phyloP scores from a whole-genome alignment of 1,140 invertebrate species.

The Bradysia coprophila region DNA sequence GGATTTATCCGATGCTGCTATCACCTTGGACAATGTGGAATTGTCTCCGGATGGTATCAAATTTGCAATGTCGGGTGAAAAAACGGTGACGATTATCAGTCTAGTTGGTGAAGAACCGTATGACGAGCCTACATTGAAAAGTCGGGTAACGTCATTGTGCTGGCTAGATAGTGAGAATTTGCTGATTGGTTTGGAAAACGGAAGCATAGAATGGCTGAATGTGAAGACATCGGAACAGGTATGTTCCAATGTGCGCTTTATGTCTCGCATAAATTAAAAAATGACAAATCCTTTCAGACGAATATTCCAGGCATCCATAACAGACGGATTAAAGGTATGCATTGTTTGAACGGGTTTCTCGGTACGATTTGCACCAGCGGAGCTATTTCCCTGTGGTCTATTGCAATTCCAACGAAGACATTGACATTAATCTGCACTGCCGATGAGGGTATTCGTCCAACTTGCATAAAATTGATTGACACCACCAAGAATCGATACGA shows the following conservation, averaged over 20 bases:
- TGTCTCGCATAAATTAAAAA: background rate
- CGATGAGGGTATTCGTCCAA: conserved; percentile 37
- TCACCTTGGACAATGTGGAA: conserved; percentile 15
- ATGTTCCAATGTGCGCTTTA: background rate
- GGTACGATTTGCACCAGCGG: conserved; percentile 46
- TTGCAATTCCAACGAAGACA: conserved; percentile 24
- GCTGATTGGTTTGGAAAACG: conserved; percentile 49
- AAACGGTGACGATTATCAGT: conserved; percentile 46
- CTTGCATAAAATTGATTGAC: conserved; percentile 30
- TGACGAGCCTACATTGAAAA: too few species aligned
- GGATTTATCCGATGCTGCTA: background rate
- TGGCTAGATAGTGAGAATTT: conserved; percentile 41
- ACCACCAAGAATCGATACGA: too few species aligned
- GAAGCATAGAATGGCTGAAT: conserved; percentile 35
- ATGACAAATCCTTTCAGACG: conserved; percentile 18
- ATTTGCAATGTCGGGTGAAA: conserved; percentile 52
- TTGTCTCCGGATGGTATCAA: conserved; percentile 49
- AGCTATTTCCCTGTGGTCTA: conserved; percentile 56
- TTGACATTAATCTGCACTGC: conserved; percentile 28
- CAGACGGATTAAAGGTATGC: conserved; percentile 45
- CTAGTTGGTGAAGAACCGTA: too few species aligned
- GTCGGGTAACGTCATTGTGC: conserved; percentile 39
- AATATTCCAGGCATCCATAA: conserved; percentile 36
- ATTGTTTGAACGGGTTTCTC: conserved; percentile 23
- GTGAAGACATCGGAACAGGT: conserved; percentile 4